These are phyloP conservation scores for Crocidura indochinensis DNA, from an alignment of 2,797 vertebrate genomes.

Conservation along the genomic window DNA sequence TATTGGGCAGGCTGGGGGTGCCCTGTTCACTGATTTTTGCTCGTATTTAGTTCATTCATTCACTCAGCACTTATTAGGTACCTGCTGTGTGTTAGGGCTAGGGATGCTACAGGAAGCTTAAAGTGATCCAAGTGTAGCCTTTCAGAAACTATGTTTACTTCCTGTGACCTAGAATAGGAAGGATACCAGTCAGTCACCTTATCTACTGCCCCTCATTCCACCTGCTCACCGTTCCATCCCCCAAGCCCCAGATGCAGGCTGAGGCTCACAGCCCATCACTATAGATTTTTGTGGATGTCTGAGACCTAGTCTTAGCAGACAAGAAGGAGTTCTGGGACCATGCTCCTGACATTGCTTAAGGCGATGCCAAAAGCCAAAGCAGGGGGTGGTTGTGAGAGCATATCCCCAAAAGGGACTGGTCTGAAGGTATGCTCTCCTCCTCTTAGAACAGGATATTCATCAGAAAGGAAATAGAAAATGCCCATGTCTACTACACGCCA, in stretches of 20 bases:
- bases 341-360: no score
- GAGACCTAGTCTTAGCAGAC: neutral
- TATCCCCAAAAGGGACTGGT: neutral
- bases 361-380: no score
- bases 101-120: neutral
- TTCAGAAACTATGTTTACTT: neutral
- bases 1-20: neutral
- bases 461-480: neutral
- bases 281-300: neutral
- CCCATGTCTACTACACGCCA: neutral
- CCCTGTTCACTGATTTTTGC: neutral
- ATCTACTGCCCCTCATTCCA: neutral
- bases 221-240: neutral
- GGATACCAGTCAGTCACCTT: neutral
- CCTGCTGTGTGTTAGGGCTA: neutral
- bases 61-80: neutral
- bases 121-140: no score
- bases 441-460: neutral
- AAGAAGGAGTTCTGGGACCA: neutral
- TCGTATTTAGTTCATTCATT: neutral
- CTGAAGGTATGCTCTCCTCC: fast-evolving
- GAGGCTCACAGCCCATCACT: neutral
- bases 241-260: fast-evolving
- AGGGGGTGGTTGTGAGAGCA: fast-evolving
- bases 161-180: no score